phyloP scores from a whole-genome alignment of 2,797 vertebrate genomes.

The Eulemur albifrons region DNA sequence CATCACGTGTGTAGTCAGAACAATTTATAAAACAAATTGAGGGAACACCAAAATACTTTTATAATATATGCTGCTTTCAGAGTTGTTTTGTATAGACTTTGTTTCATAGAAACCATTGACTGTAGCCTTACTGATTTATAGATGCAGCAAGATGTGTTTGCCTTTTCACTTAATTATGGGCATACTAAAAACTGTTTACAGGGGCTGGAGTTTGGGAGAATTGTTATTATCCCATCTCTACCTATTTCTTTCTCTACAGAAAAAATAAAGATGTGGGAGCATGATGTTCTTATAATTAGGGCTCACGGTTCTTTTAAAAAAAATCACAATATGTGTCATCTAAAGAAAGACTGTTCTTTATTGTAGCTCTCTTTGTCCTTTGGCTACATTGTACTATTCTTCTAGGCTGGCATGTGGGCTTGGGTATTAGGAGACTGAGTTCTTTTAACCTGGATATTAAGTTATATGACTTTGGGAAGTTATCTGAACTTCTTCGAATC shows the following conservation, averaged over 20 bases:
- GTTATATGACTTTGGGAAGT: constrained; percentile 16
- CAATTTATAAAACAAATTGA: constrained; percentile 63
- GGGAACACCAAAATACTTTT: constrained; percentile 32
- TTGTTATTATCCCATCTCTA: constrained; percentile 30
- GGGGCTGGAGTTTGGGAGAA: background rate
- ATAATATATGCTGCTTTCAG: background rate
- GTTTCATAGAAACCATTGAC: constrained; percentile 36
- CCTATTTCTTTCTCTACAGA: constrained; percentile 29
- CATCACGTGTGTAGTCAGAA: constrained; percentile 51
- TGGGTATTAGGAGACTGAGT: background rate
- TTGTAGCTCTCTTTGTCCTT: constrained; percentile 31
- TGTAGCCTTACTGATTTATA: constrained; percentile 31
- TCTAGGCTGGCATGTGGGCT: constrained; percentile 1
- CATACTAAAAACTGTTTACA: constrained; percentile 39
- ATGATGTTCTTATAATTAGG: constrained; percentile 48
- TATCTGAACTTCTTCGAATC: background rate
- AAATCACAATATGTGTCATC: constrained; percentile 44
- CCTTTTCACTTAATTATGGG: constrained; percentile 46
- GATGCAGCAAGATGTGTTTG: constrained; percentile 28
- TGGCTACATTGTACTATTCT: constrained; percentile 3
- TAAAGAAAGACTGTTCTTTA: constrained; percentile 33
- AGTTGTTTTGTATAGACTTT: constrained; percentile 46
- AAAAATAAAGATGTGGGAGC: background rate
- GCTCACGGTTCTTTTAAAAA: background rate
- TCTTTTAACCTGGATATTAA: constrained; percentile 30